Evolutionary conservation across 2,797 vertebrate genomes (phyloP), one percentile per base, ranked within the genome.

Genomic region (Rhadinocentrus ornatus): DNA sequence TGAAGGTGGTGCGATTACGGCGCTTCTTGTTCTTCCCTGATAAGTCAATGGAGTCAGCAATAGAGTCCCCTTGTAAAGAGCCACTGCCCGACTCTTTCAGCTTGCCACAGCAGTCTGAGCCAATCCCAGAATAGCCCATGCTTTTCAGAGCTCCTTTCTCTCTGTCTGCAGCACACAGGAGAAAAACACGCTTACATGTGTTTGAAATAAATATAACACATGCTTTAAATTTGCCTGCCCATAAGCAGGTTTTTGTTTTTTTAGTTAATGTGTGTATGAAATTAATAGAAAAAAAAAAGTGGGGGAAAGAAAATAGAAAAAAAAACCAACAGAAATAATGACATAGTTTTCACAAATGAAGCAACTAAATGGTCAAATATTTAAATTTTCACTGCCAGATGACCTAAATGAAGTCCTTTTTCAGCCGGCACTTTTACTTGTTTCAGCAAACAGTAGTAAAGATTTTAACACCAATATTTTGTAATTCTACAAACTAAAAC

Each of bases 1-100:
- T 98, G 92, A 98, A 98, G 2, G 97, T 98, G 0, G 97, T 98
- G 61, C 97, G 95, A 76, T 98, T 98, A 69, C 97, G 94, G 4
- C 97, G 75, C 89, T 98, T 98, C 93, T 97, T 98, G 94, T 94
- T 96, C 83, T 96, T 97, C 86, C 91, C 95, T 32, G 95, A 94
- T 68, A 95, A 74, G 84, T 96, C 95, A 41, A 96, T 95, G 72
- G 94, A 94, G 90, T 95, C 94, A 0, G 92, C 94, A 4, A 95
- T 93, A 32, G 93, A 93, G 78, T 94, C 94, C 10, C 93, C 92
- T 0, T 89, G 88, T 62, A 95, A 88, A 12, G 46, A 50, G 0
- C 91, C 87, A 3, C 89, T 52, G 24, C 91, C 79, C 0, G 92
- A 83, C 29, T 94, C 93, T 22, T 94, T 96, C 80, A 95, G 79